Conservation (phyloP, 2,797 vertebrate genomes). For the Neosilurus mollespiculum region DNA sequence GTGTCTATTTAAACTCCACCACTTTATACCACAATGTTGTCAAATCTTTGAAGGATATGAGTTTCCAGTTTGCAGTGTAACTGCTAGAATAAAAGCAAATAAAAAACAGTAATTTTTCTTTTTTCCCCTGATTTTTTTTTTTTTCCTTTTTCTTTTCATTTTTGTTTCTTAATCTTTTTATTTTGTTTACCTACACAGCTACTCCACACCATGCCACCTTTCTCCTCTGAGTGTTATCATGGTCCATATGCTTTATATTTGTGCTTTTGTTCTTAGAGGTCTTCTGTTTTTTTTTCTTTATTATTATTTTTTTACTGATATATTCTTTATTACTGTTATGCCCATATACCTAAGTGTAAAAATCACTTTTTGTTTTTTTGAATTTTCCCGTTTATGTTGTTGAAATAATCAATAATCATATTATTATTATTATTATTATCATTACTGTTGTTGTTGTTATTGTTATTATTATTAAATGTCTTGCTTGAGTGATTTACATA, state of each 20-base stretch:
- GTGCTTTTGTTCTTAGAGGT: conserved; percentile 20
- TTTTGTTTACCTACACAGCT: conserved; percentile 10
- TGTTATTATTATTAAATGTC: not conserved
- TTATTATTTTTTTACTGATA: conserved; percentile 23
- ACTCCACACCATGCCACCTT: conserved; percentile 59
- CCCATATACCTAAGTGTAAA: conserved; percentile 12
- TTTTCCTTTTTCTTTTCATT: not conserved
- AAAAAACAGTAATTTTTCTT: conserved; percentile 41
- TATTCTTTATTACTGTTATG: conserved; percentile 32
- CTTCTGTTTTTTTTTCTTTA: conserved; percentile 28
- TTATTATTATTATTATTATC: not conserved
- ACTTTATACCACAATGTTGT: too few relatives aligned
- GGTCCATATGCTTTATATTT: conserved; percentile 68
- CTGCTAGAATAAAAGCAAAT: conserved; percentile 33
- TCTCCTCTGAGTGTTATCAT: conserved; percentile 52
- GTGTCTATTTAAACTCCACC: too few relatives aligned
- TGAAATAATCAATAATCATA: not conserved
- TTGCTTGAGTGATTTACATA: not conserved
- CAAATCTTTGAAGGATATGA: conserved; percentile 16
- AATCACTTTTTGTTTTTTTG: not conserved
- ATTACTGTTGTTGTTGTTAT: not conserved
- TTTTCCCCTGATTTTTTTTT: not conserved
- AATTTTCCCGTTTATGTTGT: not conserved
- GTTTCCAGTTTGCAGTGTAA: conserved; percentile 48
- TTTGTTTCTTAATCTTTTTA: not conserved